Conservation (phyloP, 2,113 vertebrate genomes). For the Notothenia coriiceps region DNA sequence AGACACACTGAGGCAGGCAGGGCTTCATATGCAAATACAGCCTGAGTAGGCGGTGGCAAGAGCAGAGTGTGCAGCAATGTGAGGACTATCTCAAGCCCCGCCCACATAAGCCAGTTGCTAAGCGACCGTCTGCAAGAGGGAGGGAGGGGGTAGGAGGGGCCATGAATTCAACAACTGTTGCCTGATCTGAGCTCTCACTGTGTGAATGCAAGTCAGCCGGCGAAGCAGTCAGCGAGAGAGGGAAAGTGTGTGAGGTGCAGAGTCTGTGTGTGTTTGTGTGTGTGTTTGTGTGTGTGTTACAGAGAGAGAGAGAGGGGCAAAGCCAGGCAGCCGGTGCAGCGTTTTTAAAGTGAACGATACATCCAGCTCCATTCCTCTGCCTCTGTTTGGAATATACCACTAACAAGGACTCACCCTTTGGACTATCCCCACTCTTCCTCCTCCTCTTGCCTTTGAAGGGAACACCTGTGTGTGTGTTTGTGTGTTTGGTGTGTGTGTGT, state of each 20-base stretch:
- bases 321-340: slow-evolving; percentile 58
- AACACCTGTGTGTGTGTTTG: slow-evolving; percentile 64
- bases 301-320: background rate
- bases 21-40: slow-evolving; percentile 77
- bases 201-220: slow-evolving; percentile 70
- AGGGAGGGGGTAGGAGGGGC: slow-evolving; percentile 67
- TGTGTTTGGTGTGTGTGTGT: slow-evolving; percentile 11
- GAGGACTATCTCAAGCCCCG: slow-evolving; percentile 55
- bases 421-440: slow-evolving; percentile 59
- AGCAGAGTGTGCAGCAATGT: slow-evolving; percentile 74
- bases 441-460: slow-evolving; percentile 48
- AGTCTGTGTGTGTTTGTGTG: slow-evolving; percentile 24
- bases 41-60: slow-evolving; percentile 69
- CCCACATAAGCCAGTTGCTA: slow-evolving; percentile 77
- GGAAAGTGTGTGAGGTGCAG: slow-evolving; percentile 59
- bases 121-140: slow-evolving; percentile 76
- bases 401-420: slow-evolving; percentile 61
- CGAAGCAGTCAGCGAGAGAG: slow-evolving; percentile 50
- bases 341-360: slow-evolving; percentile 55
- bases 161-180: slow-evolving; percentile 83
- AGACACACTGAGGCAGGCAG: slow-evolving; percentile 54
- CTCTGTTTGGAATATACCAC: slow-evolving; percentile 61
- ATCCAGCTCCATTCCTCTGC: slow-evolving; percentile 45
- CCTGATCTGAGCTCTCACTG: slow-evolving; percentile 70
- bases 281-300: slow-evolving; percentile 8